Evolutionary conservation across 2,888 invertebrate species (phyloP).

Genomic region (Drosophila macrothrix): DNA sequence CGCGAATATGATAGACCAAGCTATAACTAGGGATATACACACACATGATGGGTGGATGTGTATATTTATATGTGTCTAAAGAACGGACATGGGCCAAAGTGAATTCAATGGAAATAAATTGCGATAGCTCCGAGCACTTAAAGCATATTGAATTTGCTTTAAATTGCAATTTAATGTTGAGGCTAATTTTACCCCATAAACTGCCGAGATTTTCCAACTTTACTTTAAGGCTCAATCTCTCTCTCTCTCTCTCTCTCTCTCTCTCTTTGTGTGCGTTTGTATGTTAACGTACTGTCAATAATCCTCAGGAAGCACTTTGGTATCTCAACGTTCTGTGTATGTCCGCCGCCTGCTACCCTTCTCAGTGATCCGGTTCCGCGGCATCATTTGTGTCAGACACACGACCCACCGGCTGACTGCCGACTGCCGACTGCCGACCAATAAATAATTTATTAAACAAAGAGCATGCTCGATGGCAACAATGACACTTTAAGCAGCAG

Average conservation of each 20-base stretch:
- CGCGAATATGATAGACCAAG: constrained; percentile 30
- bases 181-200: neutral
- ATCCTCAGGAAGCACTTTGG: constrained; percentile 39
- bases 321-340: constrained; percentile 17
- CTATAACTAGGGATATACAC: neutral
- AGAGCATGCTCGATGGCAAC: constrained; percentile 71
- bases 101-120: constrained; percentile 33
- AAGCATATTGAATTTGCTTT: constrained; percentile 31
- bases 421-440: constrained; percentile 29
- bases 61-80: neutral
- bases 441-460: constrained; percentile 80
- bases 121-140: constrained; percentile 35
- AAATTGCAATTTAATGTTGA: constrained; percentile 30
- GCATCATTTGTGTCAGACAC: constrained; percentile 53
- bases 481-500: constrained; percentile 76
- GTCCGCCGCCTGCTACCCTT: constrained; percentile 1
- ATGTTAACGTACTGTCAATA: constrained; percentile 25
- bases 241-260: neutral
- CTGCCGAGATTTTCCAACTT: constrained; percentile 6
- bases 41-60: neutral
- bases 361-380: constrained; percentile 18
- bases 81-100: constrained; percentile 14
- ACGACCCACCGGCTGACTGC: constrained; percentile 16
- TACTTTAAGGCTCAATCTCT: constrained; percentile 1
- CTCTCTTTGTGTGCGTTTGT: neutral